phyloP scores from a whole-genome alignment of 2,888 invertebrate species.

The Charanyca ferruginea region DNA sequence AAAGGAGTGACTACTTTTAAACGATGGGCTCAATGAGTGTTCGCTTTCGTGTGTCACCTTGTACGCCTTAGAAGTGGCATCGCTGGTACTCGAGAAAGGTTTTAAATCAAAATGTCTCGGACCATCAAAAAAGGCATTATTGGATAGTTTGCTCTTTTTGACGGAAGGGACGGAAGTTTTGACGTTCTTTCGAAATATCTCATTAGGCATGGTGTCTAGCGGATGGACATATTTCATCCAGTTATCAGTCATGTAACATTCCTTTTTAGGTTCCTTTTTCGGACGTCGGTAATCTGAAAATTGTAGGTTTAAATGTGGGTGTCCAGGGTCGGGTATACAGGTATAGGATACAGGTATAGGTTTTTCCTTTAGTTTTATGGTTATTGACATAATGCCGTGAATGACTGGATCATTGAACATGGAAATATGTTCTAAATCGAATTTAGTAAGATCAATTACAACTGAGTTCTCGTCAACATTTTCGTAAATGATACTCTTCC shows the following conservation, averaged over 20 bases:
- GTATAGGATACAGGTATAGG: conserved; percentile 53
- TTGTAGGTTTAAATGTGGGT: conserved; percentile 69
- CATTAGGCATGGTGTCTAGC: conserved; percentile 54
- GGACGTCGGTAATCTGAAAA: conserved; percentile 65
- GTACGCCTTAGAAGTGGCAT: conserved; percentile 74
- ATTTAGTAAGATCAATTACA: conserved; percentile 79
- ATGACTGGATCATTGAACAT: conserved; percentile 71
- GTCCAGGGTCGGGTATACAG: conserved; percentile 67
- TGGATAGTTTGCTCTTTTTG: background rate
- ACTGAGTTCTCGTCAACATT: conserved; percentile 73
- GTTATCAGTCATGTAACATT: conserved; percentile 46
- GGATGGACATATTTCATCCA: conserved; percentile 61
- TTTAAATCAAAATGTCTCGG: conserved; percentile 67
- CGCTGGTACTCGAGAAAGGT: conserved; percentile 73
- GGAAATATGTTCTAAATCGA: conserved; percentile 78
- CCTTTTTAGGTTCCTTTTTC: conserved; percentile 31
- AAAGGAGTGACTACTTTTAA: conserved; percentile 66
- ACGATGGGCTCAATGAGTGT: conserved; percentile 68
- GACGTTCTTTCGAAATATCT: conserved; percentile 54
- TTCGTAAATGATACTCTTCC: conserved; percentile 67
- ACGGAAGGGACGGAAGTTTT: too few species aligned
- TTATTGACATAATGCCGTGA: conserved; percentile 74
- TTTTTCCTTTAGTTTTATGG: conserved; percentile 78
- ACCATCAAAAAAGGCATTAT: conserved; percentile 29
- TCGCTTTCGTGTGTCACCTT: conserved; percentile 66